Evolutionary conservation across 37 sponge, comb jelly and placozoan genomes (phyloP).

Genomic region (Beroe forskalii): DNA sequence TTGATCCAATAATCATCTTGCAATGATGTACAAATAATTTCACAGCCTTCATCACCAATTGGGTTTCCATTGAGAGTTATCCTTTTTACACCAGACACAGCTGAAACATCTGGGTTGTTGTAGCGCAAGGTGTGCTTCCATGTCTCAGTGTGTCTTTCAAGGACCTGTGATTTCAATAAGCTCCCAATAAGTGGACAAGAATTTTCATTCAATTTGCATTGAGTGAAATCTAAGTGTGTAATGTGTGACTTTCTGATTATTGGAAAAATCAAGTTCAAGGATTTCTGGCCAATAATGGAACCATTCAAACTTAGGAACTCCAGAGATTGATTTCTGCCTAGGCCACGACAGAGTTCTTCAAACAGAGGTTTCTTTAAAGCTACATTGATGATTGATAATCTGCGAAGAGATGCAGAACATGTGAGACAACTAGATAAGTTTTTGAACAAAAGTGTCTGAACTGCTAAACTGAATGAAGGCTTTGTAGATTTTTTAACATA

Average conservation of each 20-base stretch:
- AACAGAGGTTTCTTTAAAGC: conserved; percentile 23
- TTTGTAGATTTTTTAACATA: conserved; percentile 18
- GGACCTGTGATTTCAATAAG: neutral
- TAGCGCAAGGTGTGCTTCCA: conserved; percentile 62
- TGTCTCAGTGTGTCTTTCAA: conserved; percentile 55
- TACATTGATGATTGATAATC: conserved; percentile 21
- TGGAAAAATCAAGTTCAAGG: neutral
- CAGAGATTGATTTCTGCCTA: conserved; percentile 24
- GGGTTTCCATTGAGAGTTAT: conserved; percentile 46
- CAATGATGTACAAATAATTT: neutral
- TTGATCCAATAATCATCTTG: conserved; percentile 64
- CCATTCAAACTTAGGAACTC: neutral
- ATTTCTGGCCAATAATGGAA: conserved; percentile 24
- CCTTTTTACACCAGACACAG: neutral
- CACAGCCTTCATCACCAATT: conserved; percentile 64
- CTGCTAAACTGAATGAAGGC: conserved; percentile 28
- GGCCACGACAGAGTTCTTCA: neutral
- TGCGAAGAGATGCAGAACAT: conserved; percentile 12
- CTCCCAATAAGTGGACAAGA: conserved; percentile 4
- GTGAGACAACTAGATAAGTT: neutral
- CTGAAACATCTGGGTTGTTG: conserved; percentile 14
- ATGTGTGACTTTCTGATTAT: neutral
- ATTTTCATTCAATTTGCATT: neutral
- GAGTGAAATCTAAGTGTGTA: neutral
- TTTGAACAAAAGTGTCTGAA: neutral